Percentiles rank a stretch among this genome's conserved stretches.
Conservation (phyloP, 2,888 invertebrate genomes). For the Ypsolopha sequella region DNA sequence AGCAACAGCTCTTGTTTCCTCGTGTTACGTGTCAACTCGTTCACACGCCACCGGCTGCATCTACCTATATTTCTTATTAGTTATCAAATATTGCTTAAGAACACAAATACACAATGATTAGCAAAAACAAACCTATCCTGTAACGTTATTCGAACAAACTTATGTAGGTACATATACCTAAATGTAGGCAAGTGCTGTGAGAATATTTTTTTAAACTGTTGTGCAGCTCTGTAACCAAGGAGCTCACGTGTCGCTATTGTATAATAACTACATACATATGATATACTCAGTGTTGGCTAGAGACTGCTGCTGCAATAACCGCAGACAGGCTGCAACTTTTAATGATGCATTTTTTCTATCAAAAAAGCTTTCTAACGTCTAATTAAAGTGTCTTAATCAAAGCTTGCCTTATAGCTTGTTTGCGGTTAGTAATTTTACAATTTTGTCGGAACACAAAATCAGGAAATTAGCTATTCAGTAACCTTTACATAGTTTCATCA, state of each 20-base stretch:
- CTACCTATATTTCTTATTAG: slow-evolving; percentile 23
- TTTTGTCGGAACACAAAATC: slow-evolving; percentile 23
- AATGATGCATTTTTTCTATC: background rate
- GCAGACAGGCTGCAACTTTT: background rate
- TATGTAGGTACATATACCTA: no score
- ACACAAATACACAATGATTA: slow-evolving; percentile 17
- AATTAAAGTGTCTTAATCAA: no score
- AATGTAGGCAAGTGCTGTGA: background rate
- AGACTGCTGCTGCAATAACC: background rate
- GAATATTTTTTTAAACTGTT: background rate
- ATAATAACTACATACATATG: background rate
- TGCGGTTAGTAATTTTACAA: no score
- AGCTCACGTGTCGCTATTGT: background rate
- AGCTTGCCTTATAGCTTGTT: no score
- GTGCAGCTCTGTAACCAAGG: background rate
- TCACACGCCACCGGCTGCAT: slow-evolving; percentile 20
- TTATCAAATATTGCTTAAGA: slow-evolving; percentile 28
- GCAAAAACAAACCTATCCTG: slow-evolving; percentile 12
- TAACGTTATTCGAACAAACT: no score
- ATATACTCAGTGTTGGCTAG: background rate
- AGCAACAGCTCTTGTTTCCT: slow-evolving; percentile 40
- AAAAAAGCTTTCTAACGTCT: no score
- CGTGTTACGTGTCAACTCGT: slow-evolving; percentile 37
- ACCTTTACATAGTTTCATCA: slow-evolving; percentile 60
- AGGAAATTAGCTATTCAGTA: slow-evolving; percentile 59